Evolutionary conservation across 2,113 vertebrate species (phyloP), one percentile per base, ranked within the genome.

Genomic region (Trachemys scripta): DNA sequence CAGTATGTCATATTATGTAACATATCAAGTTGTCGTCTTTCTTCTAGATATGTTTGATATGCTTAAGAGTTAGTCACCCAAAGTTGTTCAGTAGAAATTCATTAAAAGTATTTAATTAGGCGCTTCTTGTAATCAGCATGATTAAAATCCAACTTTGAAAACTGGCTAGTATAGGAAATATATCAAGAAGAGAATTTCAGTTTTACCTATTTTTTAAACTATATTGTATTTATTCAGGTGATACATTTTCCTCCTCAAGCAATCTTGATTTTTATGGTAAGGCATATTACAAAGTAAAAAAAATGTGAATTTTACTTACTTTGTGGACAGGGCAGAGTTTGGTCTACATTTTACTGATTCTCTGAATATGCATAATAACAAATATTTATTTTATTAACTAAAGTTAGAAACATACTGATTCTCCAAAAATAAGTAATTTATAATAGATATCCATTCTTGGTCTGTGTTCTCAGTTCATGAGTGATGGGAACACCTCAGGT

Each of bases 401-500:
- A 88, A 93, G n/a, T 80, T 84, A 72, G 53, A 97, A 94, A 27
- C 65, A 72, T 49, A n/a, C 0, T 1, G 57, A 49, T 62, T 93
- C 89, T 82, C 82, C 84, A 82, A 47, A 88, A 95, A 57, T 22
- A 35, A 92, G 38, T 50, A 25, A 90, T 92, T 88, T 79, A 86
- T 62, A 62, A 62, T 4, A 91, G 89, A 27, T 75, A 57, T 57
- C 86, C 82, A 47, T 92, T 92, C 83, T 87, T 88, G 84, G 80
- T 94, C 95, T 91, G 6, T 93, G 78, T 53, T 87, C 92, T 92
- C 85, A 85, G 89, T 75, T 88, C 80, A 25, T 79, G 65, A 88
- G 57, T 75, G 90, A 57, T 96, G 92, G 94, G 95, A 97, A 92
- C 87, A 94, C 93, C 87, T 89, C 88, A 93, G 96, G 94, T 96